These are phyloP conservation scores for Saccostrea echinata DNA, from an alignment of 1,140 invertebrate species.

Conservation along the genomic window DNA sequence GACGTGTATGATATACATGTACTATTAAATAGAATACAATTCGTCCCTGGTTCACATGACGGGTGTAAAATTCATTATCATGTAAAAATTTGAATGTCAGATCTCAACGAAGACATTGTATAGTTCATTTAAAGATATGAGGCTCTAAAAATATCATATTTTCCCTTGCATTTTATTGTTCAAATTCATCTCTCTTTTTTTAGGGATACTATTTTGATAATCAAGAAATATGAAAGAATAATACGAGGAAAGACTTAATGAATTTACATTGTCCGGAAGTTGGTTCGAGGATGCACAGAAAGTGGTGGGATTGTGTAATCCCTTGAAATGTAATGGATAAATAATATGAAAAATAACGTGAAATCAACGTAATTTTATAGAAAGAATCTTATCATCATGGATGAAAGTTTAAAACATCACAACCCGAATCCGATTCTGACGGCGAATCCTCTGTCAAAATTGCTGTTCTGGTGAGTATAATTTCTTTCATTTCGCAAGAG, in stretches of 20 bases:
- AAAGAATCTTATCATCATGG: constrained; percentile 58
- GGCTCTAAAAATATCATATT: no score
- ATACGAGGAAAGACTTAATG: not conserved
- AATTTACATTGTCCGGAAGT: not conserved
- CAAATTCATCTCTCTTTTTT: not conserved
- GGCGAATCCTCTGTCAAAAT: constrained; percentile 71
- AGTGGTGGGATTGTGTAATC: not conserved
- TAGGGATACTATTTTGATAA: not conserved
- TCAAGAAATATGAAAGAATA: not conserved
- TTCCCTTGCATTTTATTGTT: no score
- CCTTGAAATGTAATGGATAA: not conserved
- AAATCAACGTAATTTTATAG: no score
- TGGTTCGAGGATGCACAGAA: not conserved
- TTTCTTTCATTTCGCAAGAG: no score
- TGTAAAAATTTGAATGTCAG: no score
- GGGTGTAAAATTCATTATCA: no score
- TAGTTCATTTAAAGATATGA: no score
- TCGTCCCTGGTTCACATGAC: no score
- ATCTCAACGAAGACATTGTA: no score
- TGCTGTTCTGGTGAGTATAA: constrained; percentile 73
- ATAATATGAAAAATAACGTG: no score
- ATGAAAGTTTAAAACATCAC: constrained; percentile 72
- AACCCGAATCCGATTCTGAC: constrained; percentile 71
- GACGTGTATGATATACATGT: no score
- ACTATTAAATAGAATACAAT: no score